These are phyloP conservation scores for Protosalanx chinensis DNA, from an alignment of 2,797 vertebrate genomes.

Conservation along the genomic window DNA sequence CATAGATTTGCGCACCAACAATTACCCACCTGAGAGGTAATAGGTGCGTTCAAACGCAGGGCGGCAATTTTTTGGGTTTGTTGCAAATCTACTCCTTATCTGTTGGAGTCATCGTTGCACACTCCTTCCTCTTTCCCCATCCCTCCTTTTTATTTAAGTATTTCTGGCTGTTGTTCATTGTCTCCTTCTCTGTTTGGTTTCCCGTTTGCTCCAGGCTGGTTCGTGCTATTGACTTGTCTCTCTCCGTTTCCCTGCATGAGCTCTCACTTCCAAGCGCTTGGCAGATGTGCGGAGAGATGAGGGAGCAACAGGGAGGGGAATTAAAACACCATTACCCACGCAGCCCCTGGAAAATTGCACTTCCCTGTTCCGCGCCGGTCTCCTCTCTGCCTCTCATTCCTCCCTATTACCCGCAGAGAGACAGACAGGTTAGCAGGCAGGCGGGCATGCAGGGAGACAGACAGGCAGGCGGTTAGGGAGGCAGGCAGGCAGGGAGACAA, in stretches of 20 bases:
- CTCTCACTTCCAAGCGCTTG: slow-evolving; percentile 51
- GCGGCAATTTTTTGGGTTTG: no score
- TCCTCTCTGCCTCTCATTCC: not conserved
- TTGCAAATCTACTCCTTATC: no score
- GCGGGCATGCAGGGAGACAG: not conserved
- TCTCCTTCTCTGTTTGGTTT: slow-evolving; percentile 10
- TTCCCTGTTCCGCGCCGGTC: slow-evolving; percentile 33
- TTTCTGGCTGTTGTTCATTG: slow-evolving; percentile 3
- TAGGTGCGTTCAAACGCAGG: not conserved
- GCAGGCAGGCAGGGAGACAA: not conserved
- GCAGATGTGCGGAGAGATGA: slow-evolving; percentile 58
- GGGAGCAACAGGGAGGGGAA: slow-evolving; percentile 57
- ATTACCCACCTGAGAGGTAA: not conserved
- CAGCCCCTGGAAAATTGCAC: slow-evolving; percentile 55
- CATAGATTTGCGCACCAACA: not conserved
- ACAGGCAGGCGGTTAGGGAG: not conserved
- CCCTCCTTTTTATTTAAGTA: not conserved
- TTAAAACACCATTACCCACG: slow-evolving; percentile 52
- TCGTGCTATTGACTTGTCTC: not conserved
- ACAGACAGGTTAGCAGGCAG: not conserved
- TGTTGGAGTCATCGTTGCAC: not conserved
- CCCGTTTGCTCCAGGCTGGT: not conserved
- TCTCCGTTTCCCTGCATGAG: slow-evolving; percentile 41
- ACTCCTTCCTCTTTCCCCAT: not conserved
- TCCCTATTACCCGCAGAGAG: not conserved